phyloP scores from a whole-genome alignment of 2,113 vertebrate species.

The Nibea albiflora region DNA sequence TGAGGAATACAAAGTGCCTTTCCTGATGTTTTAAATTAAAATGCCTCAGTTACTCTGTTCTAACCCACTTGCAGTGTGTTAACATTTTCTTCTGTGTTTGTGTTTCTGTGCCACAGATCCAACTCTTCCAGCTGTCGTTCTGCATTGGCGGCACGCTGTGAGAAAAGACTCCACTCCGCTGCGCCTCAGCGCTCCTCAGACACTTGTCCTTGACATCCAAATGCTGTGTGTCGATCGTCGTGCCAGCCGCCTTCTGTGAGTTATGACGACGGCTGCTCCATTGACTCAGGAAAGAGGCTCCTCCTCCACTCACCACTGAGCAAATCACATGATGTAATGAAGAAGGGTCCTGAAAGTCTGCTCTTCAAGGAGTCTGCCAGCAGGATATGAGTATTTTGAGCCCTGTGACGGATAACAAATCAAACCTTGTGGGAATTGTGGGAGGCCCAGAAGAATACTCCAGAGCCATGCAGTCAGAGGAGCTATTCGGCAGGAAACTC shows the following conservation, averaged over 20 bases:
- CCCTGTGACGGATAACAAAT: slow-evolving; percentile 86
- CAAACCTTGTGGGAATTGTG: slow-evolving; percentile 84
- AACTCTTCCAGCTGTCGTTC: slow-evolving; percentile 70
- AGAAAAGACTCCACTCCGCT: slow-evolving; percentile 63
- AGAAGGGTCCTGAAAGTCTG: slow-evolving; percentile 66
- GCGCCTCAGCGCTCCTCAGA: slow-evolving; percentile 58
- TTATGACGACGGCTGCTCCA: slow-evolving; percentile 72
- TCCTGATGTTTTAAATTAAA: slow-evolving; percentile 15
- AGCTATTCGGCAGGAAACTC: slow-evolving; percentile 93
- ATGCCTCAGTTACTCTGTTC: slow-evolving; percentile 7
- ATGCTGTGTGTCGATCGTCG: slow-evolving; percentile 65
- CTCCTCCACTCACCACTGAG: slow-evolving; percentile 63
- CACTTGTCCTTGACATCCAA: slow-evolving; percentile 74
- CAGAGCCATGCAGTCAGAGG: slow-evolving; percentile 94
- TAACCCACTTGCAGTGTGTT: slow-evolving; percentile 28
- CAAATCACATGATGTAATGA: slow-evolving; percentile 81
- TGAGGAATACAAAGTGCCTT: slow-evolving; percentile 24
- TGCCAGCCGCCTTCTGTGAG: slow-evolving; percentile 66
- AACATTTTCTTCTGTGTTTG: slow-evolving; percentile 53
- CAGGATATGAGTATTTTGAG: slow-evolving; percentile 91
- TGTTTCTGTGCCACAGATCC: slow-evolving; percentile 68
- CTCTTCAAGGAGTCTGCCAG: slow-evolving; percentile 71
- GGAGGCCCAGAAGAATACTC: slow-evolving; percentile 86
- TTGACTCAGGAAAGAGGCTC: slow-evolving; percentile 65
- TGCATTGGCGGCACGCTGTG: slow-evolving; percentile 67